Evolutionary conservation across 2,888 invertebrate genomes (phyloP).

Genomic region (Polietes domitor): DNA sequence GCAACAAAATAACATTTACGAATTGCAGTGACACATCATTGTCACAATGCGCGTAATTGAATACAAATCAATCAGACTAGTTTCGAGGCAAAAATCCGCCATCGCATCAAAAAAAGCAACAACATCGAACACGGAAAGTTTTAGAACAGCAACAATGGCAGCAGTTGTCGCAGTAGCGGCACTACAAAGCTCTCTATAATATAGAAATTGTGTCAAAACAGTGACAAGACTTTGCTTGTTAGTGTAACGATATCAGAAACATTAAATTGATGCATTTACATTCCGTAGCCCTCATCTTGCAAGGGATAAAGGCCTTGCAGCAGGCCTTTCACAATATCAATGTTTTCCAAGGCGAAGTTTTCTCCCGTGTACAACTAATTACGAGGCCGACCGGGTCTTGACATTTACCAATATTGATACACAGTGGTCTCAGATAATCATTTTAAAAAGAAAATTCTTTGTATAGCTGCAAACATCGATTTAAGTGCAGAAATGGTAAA

Average conservation of each 20-base stretch:
- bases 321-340: background rate
- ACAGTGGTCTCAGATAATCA: no score
- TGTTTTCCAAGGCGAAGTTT: constrained; percentile 2
- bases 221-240: constrained; percentile 42
- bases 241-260: constrained; percentile 27
- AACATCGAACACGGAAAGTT: background rate
- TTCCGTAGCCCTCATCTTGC: no score
- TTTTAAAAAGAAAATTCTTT: no score
- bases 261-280: background rate
- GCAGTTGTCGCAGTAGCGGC: background rate
- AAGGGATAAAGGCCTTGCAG: background rate
- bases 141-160: background rate
- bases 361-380: no score
- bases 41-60: constrained; percentile 68
- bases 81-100: constrained; percentile 38
- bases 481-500: no score
- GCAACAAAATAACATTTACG: constrained; percentile 43
- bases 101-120: background rate
- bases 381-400: no score
- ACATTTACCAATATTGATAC: no score
- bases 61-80: constrained; percentile 68
- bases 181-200: constrained; percentile 10
- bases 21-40: constrained; percentile 55
- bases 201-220: constrained; percentile 49
- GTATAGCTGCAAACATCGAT: no score